Conservation (phyloP, 2,888 invertebrate species). For the Oxyscelio sp. region DNA sequence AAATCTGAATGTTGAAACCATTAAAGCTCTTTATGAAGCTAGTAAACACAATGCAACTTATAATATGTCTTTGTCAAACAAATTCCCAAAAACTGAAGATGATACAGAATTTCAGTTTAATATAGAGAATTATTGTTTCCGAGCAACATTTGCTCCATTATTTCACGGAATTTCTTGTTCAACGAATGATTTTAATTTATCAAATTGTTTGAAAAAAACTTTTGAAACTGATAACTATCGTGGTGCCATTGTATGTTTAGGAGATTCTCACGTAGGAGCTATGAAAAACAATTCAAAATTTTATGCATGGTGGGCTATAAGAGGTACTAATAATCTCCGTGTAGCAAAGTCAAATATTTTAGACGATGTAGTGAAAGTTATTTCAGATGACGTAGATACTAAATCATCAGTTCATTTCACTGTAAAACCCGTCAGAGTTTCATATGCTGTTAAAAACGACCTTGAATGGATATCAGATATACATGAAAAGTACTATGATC, state of each 20-base stretch:
- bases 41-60: constrained; percentile 81
- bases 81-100: constrained; percentile 62
- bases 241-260: constrained; percentile 83
- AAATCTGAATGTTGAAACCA: constrained; percentile 82
- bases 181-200: constrained; percentile 83
- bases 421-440: too few species aligned
- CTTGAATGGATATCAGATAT: too few species aligned
- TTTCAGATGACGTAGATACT: too few species aligned
- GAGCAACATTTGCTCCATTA: constrained; percentile 82
- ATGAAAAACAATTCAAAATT: constrained; percentile 80
- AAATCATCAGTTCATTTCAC: too few species aligned
- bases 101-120: constrained; percentile 82
- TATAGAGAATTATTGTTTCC: constrained; percentile 85
- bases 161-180: constrained; percentile 82
- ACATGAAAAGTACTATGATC: too few species aligned
- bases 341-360: too few species aligned
- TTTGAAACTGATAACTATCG: constrained; percentile 83
- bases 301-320: too few species aligned
- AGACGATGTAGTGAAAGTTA: too few species aligned
- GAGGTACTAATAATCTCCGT: too few species aligned
- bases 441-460: too few species aligned
- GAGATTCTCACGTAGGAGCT: constrained; percentile 82
- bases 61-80: constrained; percentile 57
- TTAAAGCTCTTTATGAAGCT: constrained; percentile 83
- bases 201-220: constrained; percentile 83